Evolutionary conservation across 2,113 vertebrate genomes (phyloP).

Genomic region (Pygoscelis adeliae): DNA sequence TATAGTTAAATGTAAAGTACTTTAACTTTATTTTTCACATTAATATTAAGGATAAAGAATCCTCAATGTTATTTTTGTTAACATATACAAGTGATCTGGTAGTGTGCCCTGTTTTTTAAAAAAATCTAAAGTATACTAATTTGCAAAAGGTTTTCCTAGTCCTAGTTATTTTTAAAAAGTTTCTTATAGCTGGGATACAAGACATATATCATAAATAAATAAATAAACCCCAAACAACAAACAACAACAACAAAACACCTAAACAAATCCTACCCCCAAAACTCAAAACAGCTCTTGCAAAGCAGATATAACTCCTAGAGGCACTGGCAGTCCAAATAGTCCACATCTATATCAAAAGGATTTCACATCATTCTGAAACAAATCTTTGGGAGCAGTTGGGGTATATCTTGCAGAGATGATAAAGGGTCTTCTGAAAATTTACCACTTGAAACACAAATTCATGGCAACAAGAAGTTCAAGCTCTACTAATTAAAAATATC

Average conservation of each 20-base stretch:
- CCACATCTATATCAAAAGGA: neutral
- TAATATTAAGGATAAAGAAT: neutral
- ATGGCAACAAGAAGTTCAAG: neutral
- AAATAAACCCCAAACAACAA: neutral
- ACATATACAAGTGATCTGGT: neutral
- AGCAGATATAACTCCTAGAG: neutral
- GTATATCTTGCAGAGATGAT: neutral
- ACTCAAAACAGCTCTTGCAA: neutral
- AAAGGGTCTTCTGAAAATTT: neutral
- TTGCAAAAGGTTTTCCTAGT: neutral
- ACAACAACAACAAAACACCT: neutral
- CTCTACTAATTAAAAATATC: neutral
- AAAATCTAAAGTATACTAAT: neutral
- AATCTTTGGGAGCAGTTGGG: neutral
- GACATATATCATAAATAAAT: neutral
- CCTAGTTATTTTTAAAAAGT: neutral
- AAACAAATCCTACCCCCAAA: neutral
- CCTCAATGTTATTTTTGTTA: neutral
- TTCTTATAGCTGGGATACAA: neutral
- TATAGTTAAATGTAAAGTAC: neutral
- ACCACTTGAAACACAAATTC: neutral
- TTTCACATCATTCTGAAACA: neutral
- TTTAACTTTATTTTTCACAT: neutral
- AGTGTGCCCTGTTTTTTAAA: neutral
- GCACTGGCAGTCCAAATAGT: neutral